phyloP scores from a whole-genome alignment of 2,113 vertebrate genomes.

The Noturus placidus region DNA sequence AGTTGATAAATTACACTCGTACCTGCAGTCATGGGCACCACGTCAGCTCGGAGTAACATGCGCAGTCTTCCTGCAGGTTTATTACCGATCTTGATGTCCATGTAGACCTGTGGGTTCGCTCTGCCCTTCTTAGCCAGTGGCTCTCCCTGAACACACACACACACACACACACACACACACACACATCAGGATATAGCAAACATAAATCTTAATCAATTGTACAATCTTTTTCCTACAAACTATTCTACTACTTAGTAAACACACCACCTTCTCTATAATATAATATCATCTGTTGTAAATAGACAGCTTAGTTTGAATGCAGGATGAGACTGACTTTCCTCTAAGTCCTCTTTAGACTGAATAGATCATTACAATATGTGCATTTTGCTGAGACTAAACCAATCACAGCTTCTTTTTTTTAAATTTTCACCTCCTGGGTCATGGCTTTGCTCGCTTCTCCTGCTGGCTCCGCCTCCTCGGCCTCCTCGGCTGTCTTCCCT shows the following conservation, averaged over 20 bases:
- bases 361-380: background rate
- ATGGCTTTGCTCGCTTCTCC: constrained; percentile 72
- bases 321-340: background rate
- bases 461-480: constrained; percentile 73
- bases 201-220: background rate
- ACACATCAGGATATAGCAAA: background rate
- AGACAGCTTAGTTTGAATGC: background rate
- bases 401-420: background rate
- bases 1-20: constrained; percentile 10
- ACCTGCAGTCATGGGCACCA: constrained; percentile 97
- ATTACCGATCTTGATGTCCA: constrained; percentile 98
- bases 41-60: constrained; percentile 86
- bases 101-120: constrained; percentile 91
- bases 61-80: constrained; percentile 88
- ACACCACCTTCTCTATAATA: background rate
- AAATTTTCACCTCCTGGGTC: constrained; percentile 79
- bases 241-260: background rate
- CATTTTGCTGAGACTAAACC: background rate
- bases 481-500: constrained; percentile 90
- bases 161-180: constrained; percentile 17
- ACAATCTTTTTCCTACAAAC: background rate
- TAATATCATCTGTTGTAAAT: background rate
- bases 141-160: constrained; percentile 73
- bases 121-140: constrained; percentile 86
- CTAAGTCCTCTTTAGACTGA: background rate